Base-by-base conservation (phyloP, 1,140 invertebrate genomes). In the Drosophila suzukii region DNA sequence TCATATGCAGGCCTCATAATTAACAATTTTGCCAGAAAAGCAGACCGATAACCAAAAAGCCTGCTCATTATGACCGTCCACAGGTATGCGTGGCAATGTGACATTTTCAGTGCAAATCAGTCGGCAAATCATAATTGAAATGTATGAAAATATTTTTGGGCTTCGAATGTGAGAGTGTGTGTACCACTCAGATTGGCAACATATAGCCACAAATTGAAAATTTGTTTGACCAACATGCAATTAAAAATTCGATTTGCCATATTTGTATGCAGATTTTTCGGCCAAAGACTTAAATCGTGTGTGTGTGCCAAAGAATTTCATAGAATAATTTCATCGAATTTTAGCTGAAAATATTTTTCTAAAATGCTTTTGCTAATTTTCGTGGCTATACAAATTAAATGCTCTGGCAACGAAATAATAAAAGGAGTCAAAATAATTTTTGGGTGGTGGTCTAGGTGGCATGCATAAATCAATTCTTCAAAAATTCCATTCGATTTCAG, bases 171-270 rank as follows among this genome's bases (percentile, higher is more conserved):
- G 7, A 4, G n/a, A 4, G 36, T 8, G 39, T 11, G 15, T 6
- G 24, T 20, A 2, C 20, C 53, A 39, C 10, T 49, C 27, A 12
- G 34, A 47, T 46, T 32, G 51, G 43, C 68, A 36, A 32, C 55
- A 61, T 44, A 50, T 38, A 20, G 71, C 50, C 72, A 43, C 70
- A 77, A 76, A 76, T 76, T 76, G 61, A 67, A 76, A 76, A 76
- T 59, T 75, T 67, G 72, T 76, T 76, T 47, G 68, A 57, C 24
- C 56, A 73, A 73, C 17, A 50, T 61, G 56, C 75, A 77, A 77
- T 77, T 70, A 77, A 77, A 56, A 77, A 70, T 70, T 77, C 74
- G 74, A 77, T 77, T 77, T 77, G 51, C 73, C 10, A 46, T 61
- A 67, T 68, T 77, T 77, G 55, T 46, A 77, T 70, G 63, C 56